Conservation (phyloP, 2,888 invertebrate genomes). For the Phorcus lineatus region DNA sequence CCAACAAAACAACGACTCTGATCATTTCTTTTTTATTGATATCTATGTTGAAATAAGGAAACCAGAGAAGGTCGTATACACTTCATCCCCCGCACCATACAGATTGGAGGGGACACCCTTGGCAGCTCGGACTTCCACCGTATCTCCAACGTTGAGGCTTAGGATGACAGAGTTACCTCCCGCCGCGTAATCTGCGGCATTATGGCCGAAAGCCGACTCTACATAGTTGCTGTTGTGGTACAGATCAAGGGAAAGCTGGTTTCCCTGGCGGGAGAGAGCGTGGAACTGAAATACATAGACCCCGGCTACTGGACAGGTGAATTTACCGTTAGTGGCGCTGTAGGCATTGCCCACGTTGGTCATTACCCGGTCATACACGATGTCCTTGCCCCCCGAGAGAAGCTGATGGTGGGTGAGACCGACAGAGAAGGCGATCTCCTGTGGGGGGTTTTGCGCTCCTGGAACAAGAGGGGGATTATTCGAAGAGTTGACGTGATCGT, state of each 20-base stretch:
- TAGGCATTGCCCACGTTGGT: conserved; percentile 49
- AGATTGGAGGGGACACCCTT: conserved; percentile 36
- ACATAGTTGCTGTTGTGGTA: conserved; percentile 59
- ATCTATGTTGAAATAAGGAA: conserved; percentile 39
- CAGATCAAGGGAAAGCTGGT: conserved; percentile 52
- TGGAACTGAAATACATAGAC: conserved; percentile 52
- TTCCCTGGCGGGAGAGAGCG: conserved; percentile 47
- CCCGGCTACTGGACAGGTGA: conserved; percentile 41
- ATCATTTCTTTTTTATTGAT: neutral
- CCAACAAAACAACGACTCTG: too few species aligned
- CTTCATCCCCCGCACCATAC: conserved; percentile 47
- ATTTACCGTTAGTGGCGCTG: conserved; percentile 41
- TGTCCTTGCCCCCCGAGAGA: conserved; percentile 37
- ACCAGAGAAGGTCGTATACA: conserved; percentile 54
- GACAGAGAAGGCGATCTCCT: conserved; percentile 40
- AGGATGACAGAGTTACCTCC: conserved; percentile 44
- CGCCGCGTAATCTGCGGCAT: conserved; percentile 48
- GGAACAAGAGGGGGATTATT: too few species aligned
- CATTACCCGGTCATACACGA: conserved; percentile 45
- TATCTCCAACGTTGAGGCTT: neutral
- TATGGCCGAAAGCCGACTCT: conserved; percentile 54
- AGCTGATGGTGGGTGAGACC: conserved; percentile 39
- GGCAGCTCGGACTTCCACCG: conserved; percentile 46
- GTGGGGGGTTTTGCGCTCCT: too few species aligned
- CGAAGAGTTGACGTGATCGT: too few species aligned